phyloP scores from a whole-genome alignment of 2,113 vertebrate genomes.

The Callocephalon fimbriatum region DNA sequence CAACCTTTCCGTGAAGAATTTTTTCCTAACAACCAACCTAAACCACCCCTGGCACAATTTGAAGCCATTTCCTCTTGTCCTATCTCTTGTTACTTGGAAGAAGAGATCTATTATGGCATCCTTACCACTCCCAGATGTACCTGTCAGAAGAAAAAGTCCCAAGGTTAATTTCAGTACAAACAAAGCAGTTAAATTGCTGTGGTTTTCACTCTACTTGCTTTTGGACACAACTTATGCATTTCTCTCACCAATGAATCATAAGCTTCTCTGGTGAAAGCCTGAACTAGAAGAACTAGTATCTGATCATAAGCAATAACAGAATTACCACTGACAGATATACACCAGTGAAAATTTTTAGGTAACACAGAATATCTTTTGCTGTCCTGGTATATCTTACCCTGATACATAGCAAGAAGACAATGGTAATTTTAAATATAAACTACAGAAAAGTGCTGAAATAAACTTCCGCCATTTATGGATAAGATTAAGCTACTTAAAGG shows the following conservation, averaged over 20 bases:
- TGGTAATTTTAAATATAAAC: not conserved
- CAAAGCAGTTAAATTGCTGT: not conserved
- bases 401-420: not conserved
- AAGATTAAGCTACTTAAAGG: not conserved
- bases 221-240: not conserved
- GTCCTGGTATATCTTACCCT: not conserved
- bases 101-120: not conserved
- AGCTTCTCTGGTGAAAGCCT: not conserved
- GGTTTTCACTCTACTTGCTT: not conserved
- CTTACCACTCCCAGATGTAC: not conserved
- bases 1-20: not conserved
- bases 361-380: not conserved
- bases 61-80: not conserved
- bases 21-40: not conserved
- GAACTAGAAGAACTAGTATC: not conserved
- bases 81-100: not conserved
- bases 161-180: not conserved
- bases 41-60: not conserved
- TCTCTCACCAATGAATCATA: not conserved
- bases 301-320: not conserved
- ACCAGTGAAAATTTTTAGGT: not conserved
- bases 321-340: not conserved
- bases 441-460: not conserved
- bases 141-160: not conserved
- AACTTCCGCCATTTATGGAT: not conserved